Evolutionary conservation across 2,797 vertebrate genomes (phyloP), one percentile per base, ranked within the genome.

Genomic region (Liasis olivaceus): DNA sequence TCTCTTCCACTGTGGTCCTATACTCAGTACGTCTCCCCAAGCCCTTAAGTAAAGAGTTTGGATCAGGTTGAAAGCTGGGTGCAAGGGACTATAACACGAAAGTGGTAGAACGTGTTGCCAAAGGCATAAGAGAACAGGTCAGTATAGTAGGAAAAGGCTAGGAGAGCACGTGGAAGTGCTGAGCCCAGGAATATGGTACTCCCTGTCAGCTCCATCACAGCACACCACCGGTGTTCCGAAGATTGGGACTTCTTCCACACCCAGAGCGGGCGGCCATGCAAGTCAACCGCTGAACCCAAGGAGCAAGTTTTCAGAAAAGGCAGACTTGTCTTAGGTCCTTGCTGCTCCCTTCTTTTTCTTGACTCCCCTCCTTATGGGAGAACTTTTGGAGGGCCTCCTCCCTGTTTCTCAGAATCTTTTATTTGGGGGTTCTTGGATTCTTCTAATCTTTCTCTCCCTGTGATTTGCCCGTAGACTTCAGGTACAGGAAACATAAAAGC

Each of bases 401-500:
- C 24, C 24, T 56, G 59, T 85, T 91, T 66, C 64, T 36, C 87
- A 51, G 77, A 36, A 17, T 60, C 36, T 36, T 59, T 72, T 1
- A 0, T 64, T 88, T 36, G 24, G 22, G 17, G 6, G 8, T 47
- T 54, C 69, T 0, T 84, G 63, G 26, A 54, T 54, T 92, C 85
- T 91, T 95, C 92, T 95, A 58, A 87, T 92, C 90, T 89, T 12
- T 0, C 77, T 92, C 94, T 62, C 87, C 62, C 60, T 95, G 87
- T 24, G 58, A 7, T 66, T 31, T 47, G 3, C 60, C 47, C 66
- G n/a, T 69, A 98, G 98, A 98, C 89, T 97, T 96, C 90, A 97
- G 97, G 96, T 95, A 97, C 84, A 95, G 95, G 64, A 98, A 98
- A 95, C 97, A 97, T 96, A 98, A 98, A 96, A 95, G 95, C 31